Evolutionary conservation across 2,797 vertebrate genomes (phyloP).

Genomic region (Poliocrania exsul): DNA sequence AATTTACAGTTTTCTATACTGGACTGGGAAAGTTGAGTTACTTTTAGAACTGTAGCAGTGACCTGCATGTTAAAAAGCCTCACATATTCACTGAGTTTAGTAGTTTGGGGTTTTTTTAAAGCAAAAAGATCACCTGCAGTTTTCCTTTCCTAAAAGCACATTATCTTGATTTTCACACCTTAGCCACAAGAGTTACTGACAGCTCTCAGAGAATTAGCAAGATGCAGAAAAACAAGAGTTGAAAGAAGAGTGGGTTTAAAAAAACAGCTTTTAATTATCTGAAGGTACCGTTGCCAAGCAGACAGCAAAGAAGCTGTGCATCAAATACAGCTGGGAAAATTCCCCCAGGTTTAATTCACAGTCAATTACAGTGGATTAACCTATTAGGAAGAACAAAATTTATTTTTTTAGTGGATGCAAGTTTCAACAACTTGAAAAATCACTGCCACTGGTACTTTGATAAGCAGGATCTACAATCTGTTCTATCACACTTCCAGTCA

Average conservation of each 20-base stretch:
- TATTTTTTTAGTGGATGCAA: neutral
- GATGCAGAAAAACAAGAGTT: neutral
- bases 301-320: constrained; percentile 1
- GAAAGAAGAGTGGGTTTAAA: constrained; percentile 3
- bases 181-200: neutral
- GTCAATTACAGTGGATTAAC: constrained; percentile 24
- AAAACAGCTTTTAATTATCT: constrained; percentile 47
- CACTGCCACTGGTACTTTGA: neutral
- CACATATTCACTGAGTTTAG: neutral
- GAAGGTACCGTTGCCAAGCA: neutral
- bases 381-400: neutral
- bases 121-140: neutral
- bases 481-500: constrained; percentile 8
- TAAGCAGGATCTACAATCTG: neutral
- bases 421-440: constrained; percentile 37
- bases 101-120: accelerated
- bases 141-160: neutral
- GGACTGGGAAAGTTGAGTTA: neutral
- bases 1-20: neutral
- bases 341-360: constrained; percentile 42
- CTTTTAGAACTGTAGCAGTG: neutral
- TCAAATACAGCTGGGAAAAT: neutral
- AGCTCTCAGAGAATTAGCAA: neutral
- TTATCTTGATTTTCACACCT: neutral
- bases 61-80: neutral